Conservation (phyloP, 1,140 invertebrate species). For the Drosophila persimilis region DNA sequence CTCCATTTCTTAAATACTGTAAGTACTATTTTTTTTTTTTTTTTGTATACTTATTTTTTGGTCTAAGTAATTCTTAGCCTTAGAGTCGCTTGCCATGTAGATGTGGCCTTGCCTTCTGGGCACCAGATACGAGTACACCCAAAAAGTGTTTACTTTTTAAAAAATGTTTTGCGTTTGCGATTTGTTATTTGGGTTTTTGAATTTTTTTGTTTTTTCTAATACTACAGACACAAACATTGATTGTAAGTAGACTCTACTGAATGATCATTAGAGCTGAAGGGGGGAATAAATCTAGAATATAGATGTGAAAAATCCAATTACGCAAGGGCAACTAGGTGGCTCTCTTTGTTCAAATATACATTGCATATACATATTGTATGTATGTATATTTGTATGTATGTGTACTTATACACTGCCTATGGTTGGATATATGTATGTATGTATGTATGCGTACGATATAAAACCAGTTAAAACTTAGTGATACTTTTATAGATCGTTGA, state of each 20-base stretch:
- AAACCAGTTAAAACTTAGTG: constrained; percentile 36
- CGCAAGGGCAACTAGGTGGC: constrained; percentile 40
- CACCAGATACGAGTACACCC: constrained; percentile 28
- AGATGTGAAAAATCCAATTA: constrained; percentile 23
- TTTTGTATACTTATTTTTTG: not conserved
- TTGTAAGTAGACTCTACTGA: constrained; percentile 62
- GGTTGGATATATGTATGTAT: not conserved
- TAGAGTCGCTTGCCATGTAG: constrained; percentile 66
- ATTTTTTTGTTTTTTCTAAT: constrained; percentile 25
- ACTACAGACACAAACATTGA: constrained; percentile 74
- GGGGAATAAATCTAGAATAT: constrained; percentile 29
- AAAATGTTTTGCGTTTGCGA: constrained; percentile 21
- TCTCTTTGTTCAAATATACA: constrained; percentile 32
- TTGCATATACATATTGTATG: constrained; percentile 21
- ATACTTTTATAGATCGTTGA: constrained; percentile 34
- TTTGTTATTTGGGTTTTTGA: not conserved
- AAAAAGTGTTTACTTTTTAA: constrained; percentile 49
- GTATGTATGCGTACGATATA: constrained; percentile 23
- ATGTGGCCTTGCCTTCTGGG: constrained; percentile 63
- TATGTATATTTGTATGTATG: constrained; percentile 4
- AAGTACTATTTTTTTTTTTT: constrained; percentile 9
- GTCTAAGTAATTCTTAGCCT: constrained; percentile 19
- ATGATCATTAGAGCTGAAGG: constrained; percentile 7
- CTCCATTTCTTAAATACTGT: constrained; percentile 33
- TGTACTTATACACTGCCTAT: constrained; percentile 20